phyloP scores from a whole-genome alignment of 2,113 vertebrate species.

The Petromus typicus region DNA sequence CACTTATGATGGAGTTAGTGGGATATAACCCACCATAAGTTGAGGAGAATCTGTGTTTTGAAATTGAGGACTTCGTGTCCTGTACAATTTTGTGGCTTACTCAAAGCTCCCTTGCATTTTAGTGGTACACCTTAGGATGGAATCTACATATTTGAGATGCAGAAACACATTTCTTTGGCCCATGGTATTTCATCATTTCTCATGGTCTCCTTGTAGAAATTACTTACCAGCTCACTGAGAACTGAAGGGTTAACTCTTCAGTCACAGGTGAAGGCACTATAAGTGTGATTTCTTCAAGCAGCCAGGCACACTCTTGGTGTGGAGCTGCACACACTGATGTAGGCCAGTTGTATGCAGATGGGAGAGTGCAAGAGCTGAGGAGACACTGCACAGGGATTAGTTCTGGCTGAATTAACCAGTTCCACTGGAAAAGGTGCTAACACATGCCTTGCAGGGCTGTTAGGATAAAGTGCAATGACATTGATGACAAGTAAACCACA shows the following conservation, averaged over 20 bases:
- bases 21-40: background rate
- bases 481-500: background rate
- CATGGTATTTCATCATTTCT: background rate
- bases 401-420: no score
- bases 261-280: no score
- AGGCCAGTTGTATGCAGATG: accelerated
- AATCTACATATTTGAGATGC: background rate
- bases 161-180: background rate
- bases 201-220: background rate
- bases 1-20: background rate
- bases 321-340: background rate
- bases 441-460: background rate
- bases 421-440: background rate
- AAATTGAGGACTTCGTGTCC: background rate
- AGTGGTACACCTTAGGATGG: background rate
- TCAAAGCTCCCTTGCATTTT: background rate
- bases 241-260: background rate
- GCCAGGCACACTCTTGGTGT: accelerated
- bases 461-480: background rate
- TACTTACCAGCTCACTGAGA: background rate
- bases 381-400: no score
- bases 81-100: background rate
- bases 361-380: background rate
- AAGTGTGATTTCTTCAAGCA: background rate
- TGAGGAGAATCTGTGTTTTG: background rate